These are phyloP conservation scores for Latrodectus hesperus DNA, from an alignment of 2,888 invertebrate genomes.

Conservation along the genomic window DNA sequence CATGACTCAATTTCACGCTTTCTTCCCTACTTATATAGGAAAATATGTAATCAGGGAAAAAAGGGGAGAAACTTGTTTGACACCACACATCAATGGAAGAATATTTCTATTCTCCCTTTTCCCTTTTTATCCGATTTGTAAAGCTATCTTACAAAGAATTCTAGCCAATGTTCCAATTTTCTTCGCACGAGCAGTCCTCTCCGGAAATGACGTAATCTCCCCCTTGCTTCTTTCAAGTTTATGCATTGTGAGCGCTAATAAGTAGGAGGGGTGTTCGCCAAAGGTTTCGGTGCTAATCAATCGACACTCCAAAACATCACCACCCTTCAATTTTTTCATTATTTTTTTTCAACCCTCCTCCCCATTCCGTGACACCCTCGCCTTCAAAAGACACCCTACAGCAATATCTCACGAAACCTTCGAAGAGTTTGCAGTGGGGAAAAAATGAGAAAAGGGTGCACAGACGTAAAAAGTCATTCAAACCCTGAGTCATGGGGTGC, in stretches of 20 bases:
- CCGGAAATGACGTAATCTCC: constrained; percentile 12
- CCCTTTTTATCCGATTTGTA: neutral
- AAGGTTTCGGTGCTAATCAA: constrained; percentile 26
- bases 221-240: neutral
- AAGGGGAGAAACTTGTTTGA: neutral
- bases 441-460: neutral
- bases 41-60: neutral
- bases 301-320: constrained; percentile 40
- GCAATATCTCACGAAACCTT: neutral
- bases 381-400: neutral
- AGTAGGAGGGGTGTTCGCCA: neutral
- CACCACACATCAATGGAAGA: neutral
- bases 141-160: neutral
- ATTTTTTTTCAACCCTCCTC: constrained; percentile 13
- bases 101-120: neutral
- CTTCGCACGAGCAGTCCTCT: neutral
- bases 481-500: constrained; percentile 27
- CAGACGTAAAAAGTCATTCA: constrained; percentile 29
- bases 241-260: neutral
- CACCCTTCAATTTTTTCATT: neutral
- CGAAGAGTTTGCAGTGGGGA: neutral
- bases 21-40: neutral
- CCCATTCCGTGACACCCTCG: neutral
- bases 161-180: constrained; percentile 6
- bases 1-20: neutral